Evolutionary conservation across 64 coral and sea anemone species (phyloP).

Genomic region (Montipora capricornis): DNA sequence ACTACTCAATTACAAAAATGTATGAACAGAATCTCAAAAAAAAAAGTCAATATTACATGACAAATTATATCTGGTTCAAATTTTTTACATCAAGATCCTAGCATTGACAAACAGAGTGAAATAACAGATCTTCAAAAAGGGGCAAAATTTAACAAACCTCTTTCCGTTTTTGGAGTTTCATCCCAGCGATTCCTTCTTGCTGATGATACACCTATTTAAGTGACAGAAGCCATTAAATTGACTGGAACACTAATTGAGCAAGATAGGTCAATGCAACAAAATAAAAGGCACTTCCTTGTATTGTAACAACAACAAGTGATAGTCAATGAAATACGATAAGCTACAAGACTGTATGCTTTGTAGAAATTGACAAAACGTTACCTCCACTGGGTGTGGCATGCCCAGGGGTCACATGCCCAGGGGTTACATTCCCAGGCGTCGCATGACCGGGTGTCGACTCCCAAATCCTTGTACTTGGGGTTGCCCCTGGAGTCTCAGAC

Average conservation of each 20-base stretch:
- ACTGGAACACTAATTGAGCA: background rate
- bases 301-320: background rate
- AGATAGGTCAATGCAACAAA: background rate
- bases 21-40: too few relatives aligned
- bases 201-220: conserved; percentile 70
- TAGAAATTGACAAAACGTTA: background rate
- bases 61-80: too few relatives aligned
- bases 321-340: too few relatives aligned
- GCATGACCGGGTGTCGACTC: conserved; percentile 95
- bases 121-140: background rate
- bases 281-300: background rate
- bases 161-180: conserved; percentile 98
- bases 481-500: conserved; percentile 97
- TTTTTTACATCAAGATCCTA: too few relatives aligned
- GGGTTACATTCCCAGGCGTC: conserved; percentile 64
- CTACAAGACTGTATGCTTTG: background rate
- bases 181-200: conserved; percentile 97
- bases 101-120: background rate
- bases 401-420: conserved; percentile 93
- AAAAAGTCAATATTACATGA: too few relatives aligned
- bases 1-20: too few relatives aligned
- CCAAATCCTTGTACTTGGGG: conserved; percentile 96
- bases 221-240: background rate
- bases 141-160: conserved; percentile 56
- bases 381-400: conserved; percentile 79